Conservation (phyloP, 2,888 invertebrate genomes). For the Campoletis raptor region DNA sequence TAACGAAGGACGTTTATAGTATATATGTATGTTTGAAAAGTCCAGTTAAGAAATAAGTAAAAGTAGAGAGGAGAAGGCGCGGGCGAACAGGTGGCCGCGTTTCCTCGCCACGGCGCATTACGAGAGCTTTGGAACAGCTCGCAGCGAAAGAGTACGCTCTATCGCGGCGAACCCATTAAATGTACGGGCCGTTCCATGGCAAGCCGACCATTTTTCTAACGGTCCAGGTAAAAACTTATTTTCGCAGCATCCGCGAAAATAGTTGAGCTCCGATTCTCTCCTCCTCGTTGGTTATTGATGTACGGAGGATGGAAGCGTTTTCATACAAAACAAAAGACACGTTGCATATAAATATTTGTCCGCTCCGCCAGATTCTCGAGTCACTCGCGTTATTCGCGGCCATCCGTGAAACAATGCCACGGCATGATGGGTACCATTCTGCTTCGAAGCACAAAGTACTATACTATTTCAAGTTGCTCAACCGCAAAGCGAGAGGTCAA, state of each 20-base stretch:
- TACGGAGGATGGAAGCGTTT: too few species aligned
- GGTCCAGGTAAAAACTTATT: slow-evolving; percentile 72
- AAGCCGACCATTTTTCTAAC: slow-evolving; percentile 52
- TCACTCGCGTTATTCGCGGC: slow-evolving; percentile 60
- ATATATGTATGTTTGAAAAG: slow-evolving; percentile 13
- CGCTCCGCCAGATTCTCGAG: slow-evolving; percentile 24
- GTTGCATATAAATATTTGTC: too few species aligned
- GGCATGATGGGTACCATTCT: slow-evolving; percentile 62
- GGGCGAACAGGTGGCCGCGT: slow-evolving; percentile 73
- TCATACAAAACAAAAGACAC: too few species aligned
- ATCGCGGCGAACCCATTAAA: slow-evolving; percentile 12
- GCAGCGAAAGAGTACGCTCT: slow-evolving; percentile 64
- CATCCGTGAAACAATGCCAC: slow-evolving; percentile 71
- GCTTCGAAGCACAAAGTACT: slow-evolving; percentile 59
- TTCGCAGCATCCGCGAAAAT: slow-evolving; percentile 65
- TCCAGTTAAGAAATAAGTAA: slow-evolving; percentile 37
- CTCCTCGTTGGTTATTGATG: too few species aligned
- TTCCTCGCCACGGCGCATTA: slow-evolving; percentile 73
- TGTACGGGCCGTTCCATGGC: background rate
- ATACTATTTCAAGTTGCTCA: slow-evolving; percentile 69
- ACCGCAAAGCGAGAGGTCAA: slow-evolving; percentile 55
- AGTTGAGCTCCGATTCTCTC: slow-evolving; percentile 52
- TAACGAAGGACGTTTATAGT: slow-evolving; percentile 23
- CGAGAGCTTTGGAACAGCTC: slow-evolving; percentile 54
- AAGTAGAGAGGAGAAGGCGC: slow-evolving; percentile 37